These are phyloP conservation scores for Aselliscus stoliczkanus DNA, from an alignment of 2,797 vertebrate species.

Conservation along the genomic window DNA sequence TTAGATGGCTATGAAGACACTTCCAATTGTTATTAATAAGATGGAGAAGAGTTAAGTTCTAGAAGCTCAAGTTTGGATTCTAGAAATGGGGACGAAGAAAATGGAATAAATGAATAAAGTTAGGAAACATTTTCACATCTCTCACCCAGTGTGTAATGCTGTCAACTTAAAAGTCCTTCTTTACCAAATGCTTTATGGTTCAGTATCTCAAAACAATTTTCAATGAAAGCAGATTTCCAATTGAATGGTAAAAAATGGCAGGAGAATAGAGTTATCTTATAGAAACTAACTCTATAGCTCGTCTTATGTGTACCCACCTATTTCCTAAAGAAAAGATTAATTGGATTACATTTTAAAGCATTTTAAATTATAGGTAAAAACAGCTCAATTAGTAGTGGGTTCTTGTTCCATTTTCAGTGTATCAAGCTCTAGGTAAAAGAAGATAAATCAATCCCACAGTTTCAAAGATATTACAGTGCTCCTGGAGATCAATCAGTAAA, in stretches of 20 bases:
- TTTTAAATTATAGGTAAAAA: constrained; percentile 41
- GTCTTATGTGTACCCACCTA: not conserved
- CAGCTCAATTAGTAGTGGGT: not conserved
- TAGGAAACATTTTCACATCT: not conserved
- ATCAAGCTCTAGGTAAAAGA: constrained; percentile 35
- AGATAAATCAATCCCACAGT: constrained; percentile 33
- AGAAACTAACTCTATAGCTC: not conserved
- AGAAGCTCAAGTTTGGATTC: not conserved
- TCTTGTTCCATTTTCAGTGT: constrained; percentile 35
- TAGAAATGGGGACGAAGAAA: not conserved
- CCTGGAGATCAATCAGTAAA: constrained; percentile 29
- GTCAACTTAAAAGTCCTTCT: not conserved
- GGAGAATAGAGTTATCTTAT: not conserved
- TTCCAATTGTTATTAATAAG: not conserved
- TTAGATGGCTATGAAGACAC: not conserved
- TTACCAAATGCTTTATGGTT: not conserved
- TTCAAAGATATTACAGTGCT: constrained; percentile 37
- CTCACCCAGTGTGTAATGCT: not conserved
- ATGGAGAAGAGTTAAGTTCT: not conserved
- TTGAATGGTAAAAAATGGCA: not conserved
- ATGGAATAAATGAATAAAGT: not conserved
- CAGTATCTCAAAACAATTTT: not conserved
- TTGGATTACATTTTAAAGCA: not conserved
- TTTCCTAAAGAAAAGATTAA: not conserved
- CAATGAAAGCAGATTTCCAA: not conserved